These are phyloP conservation scores for Agonopterix heracliana DNA, from an alignment of 2,888 invertebrate species.

Conservation along the genomic window DNA sequence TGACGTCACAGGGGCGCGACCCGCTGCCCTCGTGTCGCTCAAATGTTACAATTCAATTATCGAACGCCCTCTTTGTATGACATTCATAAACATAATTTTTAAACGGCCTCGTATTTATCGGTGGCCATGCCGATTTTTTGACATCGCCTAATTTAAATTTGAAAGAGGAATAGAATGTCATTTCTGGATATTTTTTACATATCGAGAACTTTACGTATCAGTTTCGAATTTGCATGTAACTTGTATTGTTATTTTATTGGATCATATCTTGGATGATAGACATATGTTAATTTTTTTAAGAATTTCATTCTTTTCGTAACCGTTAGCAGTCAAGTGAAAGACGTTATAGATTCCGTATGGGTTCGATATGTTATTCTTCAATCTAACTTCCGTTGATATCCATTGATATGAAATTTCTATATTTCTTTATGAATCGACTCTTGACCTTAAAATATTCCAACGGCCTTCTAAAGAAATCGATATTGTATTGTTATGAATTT, in stretches of 20 bases:
- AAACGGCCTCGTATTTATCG: constrained; percentile 48
- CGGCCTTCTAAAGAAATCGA: constrained; percentile 43
- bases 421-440: constrained; percentile 33
- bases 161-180: constrained; percentile 35
- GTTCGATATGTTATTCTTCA: constrained; percentile 65
- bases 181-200: constrained; percentile 24
- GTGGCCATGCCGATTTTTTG: constrained; percentile 52
- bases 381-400: constrained; percentile 60
- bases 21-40: constrained; percentile 55
- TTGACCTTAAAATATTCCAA: constrained; percentile 55
- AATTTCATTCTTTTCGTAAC: constrained; percentile 36
- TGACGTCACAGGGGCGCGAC: constrained; percentile 62
- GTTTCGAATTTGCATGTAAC: constrained; percentile 62
- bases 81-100: constrained; percentile 52
- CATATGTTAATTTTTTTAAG: constrained; percentile 62
- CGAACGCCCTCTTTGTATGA: constrained; percentile 32
- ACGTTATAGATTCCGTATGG: constrained; percentile 34
- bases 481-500: constrained; percentile 21
- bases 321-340: constrained; percentile 35
- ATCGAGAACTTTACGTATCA: constrained; percentile 41
- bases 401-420: constrained; percentile 51
- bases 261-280: constrained; percentile 67
- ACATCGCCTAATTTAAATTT: constrained; percentile 55
- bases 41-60: constrained; percentile 59
- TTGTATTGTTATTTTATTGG: constrained; percentile 52